Evolutionary conservation across 2,797 vertebrate genomes (phyloP).

Genomic region (Syngnathus acus): DNA sequence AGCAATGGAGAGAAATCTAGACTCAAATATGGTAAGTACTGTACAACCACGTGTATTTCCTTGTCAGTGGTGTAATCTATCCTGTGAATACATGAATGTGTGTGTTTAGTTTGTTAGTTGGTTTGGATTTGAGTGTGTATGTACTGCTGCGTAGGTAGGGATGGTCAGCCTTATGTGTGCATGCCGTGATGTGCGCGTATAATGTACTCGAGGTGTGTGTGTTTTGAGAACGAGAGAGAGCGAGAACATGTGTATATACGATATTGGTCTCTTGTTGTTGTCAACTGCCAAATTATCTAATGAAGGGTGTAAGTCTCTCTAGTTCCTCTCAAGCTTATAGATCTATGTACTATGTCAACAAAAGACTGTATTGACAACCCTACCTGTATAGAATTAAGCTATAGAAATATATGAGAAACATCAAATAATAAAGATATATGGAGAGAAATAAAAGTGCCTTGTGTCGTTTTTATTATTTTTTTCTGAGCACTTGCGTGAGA

Average conservation of each 20-base stretch:
- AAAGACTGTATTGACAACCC: slow-evolving; percentile 68
- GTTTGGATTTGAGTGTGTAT: slow-evolving; percentile 14
- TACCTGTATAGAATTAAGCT: slow-evolving; percentile 68
- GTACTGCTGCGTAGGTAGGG: slow-evolving; percentile 21
- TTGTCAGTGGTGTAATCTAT: slow-evolving; percentile 57
- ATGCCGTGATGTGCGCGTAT: slow-evolving; percentile 27
- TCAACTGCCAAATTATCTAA: slow-evolving; percentile 58
- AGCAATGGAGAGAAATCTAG: slow-evolving; percentile 20
- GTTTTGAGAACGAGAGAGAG: neutral
- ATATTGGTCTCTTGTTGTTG: slow-evolving; percentile 52
- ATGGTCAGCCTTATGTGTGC: slow-evolving; percentile 38
- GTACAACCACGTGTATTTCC: slow-evolving; percentile 60
- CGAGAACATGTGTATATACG: slow-evolving; percentile 16
- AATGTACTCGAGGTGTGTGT: slow-evolving; percentile 19
- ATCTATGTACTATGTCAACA: slow-evolving; percentile 62
- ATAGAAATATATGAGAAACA: slow-evolving; percentile 64
- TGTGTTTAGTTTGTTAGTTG: slow-evolving; percentile 17
- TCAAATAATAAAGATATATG: slow-evolving; percentile 63
- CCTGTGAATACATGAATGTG: slow-evolving; percentile 42
- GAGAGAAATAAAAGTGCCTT: slow-evolving; percentile 21
- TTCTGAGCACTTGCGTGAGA: too few relatives aligned
- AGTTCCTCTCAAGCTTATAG: slow-evolving; percentile 54
- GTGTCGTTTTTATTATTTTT: slow-evolving; percentile 9
- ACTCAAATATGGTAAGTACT: slow-evolving; percentile 51
- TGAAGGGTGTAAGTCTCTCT: slow-evolving; percentile 48